Base-by-base conservation (phyloP, 2,113 vertebrate genomes). In the Cryptomyrus ogoouensis region DNA sequence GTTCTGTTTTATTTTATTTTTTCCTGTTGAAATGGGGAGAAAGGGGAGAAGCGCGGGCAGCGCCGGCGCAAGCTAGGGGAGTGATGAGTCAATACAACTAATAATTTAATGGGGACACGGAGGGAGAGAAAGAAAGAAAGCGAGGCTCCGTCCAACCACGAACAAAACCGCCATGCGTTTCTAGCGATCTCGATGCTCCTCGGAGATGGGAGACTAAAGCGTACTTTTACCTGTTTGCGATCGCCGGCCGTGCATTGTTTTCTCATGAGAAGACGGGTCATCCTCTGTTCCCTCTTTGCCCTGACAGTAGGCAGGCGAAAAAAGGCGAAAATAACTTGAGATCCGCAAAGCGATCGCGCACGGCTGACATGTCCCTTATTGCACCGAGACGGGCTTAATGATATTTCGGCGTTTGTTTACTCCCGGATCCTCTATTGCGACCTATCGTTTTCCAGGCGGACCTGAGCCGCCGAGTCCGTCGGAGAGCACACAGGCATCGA, bases 91-190 rank as follows among this genome's bases (percentile, higher is more conserved):
- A 93, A 92, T 92, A 92, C 92, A 95, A 95, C 95, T 96, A 92
- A 93, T 95, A 93, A 94, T 96, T 96, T 96, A 95, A 97, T 96
- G 96, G 96, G 96, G 95, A 95, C 96, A 87, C 88, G 94, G 90
- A 93, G 93, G 89, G 92, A 77, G 91, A 91, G 93, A 77, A 62
- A 89, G 87, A 62, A 53, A 88, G 87, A 52, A 52, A 89, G 93
- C 90, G 92, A 50, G 90, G 94, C 94, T 94, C 92, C 94, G 95
- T 94, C 94, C 94, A 94, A 95, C 94, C 93, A 93, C 92, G 91
- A 88, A 94, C 83, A 53, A 90, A 88, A 44, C 62, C 58, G 42
- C 70, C 88, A 53, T 89, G 83, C 58, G 50, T 74, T 47, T 87
- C 15, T 31, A 89, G 39, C 46, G 13, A 39, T 47, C 44, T n/a